Conservation (phyloP, 2,888 invertebrate species). For the Caenorhabditis afra region DNA sequence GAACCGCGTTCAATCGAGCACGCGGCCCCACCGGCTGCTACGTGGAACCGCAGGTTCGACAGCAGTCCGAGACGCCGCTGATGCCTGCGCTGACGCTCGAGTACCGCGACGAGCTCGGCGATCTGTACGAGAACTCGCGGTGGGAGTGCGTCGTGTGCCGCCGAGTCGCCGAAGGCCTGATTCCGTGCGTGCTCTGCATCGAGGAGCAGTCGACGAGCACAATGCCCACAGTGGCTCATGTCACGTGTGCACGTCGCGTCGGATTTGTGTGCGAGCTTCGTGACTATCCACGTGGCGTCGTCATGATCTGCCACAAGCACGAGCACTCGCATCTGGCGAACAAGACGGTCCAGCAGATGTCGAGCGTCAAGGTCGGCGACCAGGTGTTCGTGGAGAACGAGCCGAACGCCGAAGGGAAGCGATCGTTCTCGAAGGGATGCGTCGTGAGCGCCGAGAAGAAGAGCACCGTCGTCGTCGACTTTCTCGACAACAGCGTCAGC, state of each 20-base stretch:
- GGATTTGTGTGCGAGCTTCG: constrained; percentile 63
- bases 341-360: not conserved
- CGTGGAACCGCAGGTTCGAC: constrained; percentile 38
- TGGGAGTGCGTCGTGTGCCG: constrained; percentile 61
- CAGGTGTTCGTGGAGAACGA: constrained; percentile 31
- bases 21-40: constrained; percentile 46
- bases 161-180: constrained; percentile 44
- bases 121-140: constrained; percentile 45
- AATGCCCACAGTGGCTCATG: constrained; percentile 81
- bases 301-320: constrained; percentile 64
- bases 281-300: constrained; percentile 52
- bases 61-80: constrained; percentile 11
- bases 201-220: constrained; percentile 78
- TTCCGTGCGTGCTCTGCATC: constrained; percentile 48
- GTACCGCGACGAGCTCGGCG: constrained; percentile 42
- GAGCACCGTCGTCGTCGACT: constrained; percentile 82
- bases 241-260: constrained; percentile 84
- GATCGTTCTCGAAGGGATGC: constrained; percentile 1
- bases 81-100: constrained; percentile 10
- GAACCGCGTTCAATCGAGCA: constrained; percentile 41
- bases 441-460: constrained; percentile 20
- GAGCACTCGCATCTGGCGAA: constrained; percentile 17
- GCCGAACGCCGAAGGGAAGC: not conserved
- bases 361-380: constrained; percentile 28
- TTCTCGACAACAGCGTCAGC: constrained; percentile 84